phyloP scores from a whole-genome alignment of 2,113 vertebrate species.

The Kryptolebias marmoratus region DNA sequence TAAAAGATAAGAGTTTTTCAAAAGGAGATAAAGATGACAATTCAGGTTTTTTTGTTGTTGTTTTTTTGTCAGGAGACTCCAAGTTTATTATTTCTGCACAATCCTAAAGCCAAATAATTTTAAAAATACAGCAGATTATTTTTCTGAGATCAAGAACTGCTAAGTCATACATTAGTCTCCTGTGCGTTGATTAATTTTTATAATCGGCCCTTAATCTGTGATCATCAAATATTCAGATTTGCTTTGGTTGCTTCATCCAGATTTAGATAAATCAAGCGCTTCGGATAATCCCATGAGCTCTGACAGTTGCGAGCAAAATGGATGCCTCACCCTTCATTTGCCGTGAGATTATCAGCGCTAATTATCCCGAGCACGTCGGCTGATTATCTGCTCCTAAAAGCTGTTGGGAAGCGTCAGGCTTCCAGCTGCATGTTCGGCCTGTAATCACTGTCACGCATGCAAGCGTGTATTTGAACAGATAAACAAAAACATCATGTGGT shows the following conservation, averaged over 20 bases:
- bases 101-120: neutral
- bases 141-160: neutral
- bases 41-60: neutral
- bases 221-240: conserved; percentile 24
- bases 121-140: neutral
- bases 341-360: conserved; percentile 12
- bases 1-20: neutral
- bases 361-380: conserved; percentile 5
- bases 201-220: conserved; percentile 21
- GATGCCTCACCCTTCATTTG: conserved; percentile 20
- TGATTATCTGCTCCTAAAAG: neutral
- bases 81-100: neutral
- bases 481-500: neutral
- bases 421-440: neutral
- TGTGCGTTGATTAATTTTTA: conserved; percentile 41
- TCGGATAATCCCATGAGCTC: conserved; percentile 24
- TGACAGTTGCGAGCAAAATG: neutral
- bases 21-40: neutral
- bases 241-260: conserved; percentile 11
- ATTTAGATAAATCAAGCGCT: conserved; percentile 22
- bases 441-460: neutral
- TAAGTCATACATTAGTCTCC: neutral
- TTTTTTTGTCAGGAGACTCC: neutral
- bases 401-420: neutral
- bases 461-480: neutral